Conservation (phyloP, 2,888 invertebrate genomes). For the Chirona hameri region DNA sequence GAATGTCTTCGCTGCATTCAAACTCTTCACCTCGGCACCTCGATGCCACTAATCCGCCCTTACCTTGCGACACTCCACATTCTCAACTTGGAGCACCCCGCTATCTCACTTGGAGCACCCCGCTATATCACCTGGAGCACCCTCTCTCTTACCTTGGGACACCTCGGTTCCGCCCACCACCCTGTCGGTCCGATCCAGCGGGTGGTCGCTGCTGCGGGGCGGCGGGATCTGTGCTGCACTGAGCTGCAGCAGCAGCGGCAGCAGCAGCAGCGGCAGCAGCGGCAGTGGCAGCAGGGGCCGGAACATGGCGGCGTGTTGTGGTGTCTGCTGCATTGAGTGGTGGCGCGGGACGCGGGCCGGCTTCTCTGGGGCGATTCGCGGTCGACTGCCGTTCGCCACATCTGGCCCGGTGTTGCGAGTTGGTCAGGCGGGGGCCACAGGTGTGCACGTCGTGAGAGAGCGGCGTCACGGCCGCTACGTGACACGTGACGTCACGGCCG, state of each 20-base stretch:
- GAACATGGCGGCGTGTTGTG: not conserved
- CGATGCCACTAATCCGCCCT: too few species aligned
- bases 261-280: not conserved
- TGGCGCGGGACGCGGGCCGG: too few species aligned
- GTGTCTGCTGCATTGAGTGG: not conserved
- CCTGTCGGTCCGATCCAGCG: not conserved
- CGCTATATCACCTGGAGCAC: too few species aligned
- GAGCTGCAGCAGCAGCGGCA: not conserved
- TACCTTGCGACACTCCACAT: too few species aligned
- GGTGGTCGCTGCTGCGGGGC: not conserved
- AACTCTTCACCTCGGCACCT: too few species aligned
- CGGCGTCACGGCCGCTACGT: not conserved
- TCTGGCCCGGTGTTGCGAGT: not conserved
- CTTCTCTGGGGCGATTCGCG: not conserved
- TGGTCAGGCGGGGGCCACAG: not conserved
- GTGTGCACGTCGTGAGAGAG: not conserved
- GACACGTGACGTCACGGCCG: not conserved
- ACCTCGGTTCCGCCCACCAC: not conserved
- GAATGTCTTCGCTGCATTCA: too few species aligned
- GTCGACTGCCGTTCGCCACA: not conserved
- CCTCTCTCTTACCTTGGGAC: not conserved
- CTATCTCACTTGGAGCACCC: too few species aligned
- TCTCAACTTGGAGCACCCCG: too few species aligned
- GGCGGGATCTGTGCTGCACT: not conserved
- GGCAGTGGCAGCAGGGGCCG: not conserved